Evolutionary conservation across 1,140 invertebrate genomes (phyloP).

Genomic region (Tetragnatha versicolor): DNA sequence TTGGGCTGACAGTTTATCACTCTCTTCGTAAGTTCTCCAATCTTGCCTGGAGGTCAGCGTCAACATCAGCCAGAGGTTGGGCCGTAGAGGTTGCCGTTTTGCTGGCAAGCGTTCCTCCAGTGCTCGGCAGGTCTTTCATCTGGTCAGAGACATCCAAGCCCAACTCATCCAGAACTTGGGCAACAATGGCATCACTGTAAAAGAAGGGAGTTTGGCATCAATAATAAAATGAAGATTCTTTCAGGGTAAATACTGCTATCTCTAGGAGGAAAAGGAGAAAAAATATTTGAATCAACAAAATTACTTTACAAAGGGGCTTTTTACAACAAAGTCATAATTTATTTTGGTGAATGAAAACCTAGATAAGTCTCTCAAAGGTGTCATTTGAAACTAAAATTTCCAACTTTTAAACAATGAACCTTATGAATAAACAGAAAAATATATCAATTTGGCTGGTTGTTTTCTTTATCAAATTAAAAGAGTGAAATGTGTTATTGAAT

Average conservation of each 20-base stretch:
- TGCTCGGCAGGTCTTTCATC: constrained; percentile 84
- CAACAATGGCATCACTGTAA: constrained; percentile 58
- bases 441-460: too few relatives aligned
- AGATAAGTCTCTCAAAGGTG: too few relatives aligned
- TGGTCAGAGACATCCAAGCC: constrained; percentile 92
- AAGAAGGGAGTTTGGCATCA: too few relatives aligned
- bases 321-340: too few relatives aligned
- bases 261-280: background rate
- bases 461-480: too few relatives aligned
- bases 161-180: constrained; percentile 81
- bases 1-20: constrained; percentile 66
- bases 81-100: constrained; percentile 56
- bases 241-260: too few relatives aligned
- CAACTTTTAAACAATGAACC: too few relatives aligned
- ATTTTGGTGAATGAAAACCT: too few relatives aligned
- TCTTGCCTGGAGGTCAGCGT: constrained; percentile 92
- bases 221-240: too few relatives aligned
- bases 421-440: too few relatives aligned
- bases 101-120: constrained; percentile 66
- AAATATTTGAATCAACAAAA: background rate
- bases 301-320: background rate
- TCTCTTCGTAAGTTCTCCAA: constrained; percentile 91
- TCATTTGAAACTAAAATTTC: too few relatives aligned
- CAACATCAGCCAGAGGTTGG: constrained; percentile 78
- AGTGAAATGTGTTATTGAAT: too few relatives aligned